These are phyloP conservation scores for Drosophila mayri DNA, from an alignment of 1,140 invertebrate species.

Conservation along the genomic window DNA sequence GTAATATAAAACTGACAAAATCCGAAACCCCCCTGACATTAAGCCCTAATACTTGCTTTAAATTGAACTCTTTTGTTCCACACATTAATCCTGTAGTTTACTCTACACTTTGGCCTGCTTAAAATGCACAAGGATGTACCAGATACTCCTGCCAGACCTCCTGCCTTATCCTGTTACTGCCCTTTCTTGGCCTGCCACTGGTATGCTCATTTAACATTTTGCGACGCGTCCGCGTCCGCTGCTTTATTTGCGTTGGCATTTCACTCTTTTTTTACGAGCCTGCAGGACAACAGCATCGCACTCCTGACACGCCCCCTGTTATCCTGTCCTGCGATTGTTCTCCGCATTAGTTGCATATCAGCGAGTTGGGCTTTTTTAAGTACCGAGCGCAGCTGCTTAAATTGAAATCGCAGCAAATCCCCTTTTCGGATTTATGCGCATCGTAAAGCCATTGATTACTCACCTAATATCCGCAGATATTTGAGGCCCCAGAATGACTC, in stretches of 20 bases:
- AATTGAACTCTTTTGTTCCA: neutral
- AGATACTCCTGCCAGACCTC: neutral
- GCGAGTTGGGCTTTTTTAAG: slow-evolving; percentile 50
- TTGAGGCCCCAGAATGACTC: slow-evolving; percentile 92
- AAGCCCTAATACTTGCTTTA: neutral
- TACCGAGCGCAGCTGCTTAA: slow-evolving; percentile 52
- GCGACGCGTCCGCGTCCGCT: slow-evolving; percentile 44
- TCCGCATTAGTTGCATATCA: slow-evolving; percentile 75
- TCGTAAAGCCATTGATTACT: slow-evolving; percentile 73
- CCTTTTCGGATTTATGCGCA: slow-evolving; percentile 29
- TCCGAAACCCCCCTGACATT: neutral
- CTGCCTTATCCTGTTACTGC: slow-evolving; percentile 34
- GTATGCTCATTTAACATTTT: slow-evolving; percentile 69
- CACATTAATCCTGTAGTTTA: slow-evolving; percentile 12
- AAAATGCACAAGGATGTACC: neutral
- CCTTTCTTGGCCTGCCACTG: slow-evolving; percentile 41
- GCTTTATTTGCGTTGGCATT: slow-evolving; percentile 69
- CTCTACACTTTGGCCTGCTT: neutral
- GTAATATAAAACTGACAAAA: neutral
- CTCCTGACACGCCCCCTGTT: slow-evolving; percentile 14
- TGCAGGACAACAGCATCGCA: slow-evolving; percentile 58
- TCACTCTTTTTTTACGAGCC: slow-evolving; percentile 62
- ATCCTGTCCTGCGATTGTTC: slow-evolving; percentile 39
- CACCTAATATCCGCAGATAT: slow-evolving; percentile 87
- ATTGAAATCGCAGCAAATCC: slow-evolving; percentile 53